Base-by-base conservation (phyloP, 2,888 invertebrate species). In the Oscheius sp. region DNA sequence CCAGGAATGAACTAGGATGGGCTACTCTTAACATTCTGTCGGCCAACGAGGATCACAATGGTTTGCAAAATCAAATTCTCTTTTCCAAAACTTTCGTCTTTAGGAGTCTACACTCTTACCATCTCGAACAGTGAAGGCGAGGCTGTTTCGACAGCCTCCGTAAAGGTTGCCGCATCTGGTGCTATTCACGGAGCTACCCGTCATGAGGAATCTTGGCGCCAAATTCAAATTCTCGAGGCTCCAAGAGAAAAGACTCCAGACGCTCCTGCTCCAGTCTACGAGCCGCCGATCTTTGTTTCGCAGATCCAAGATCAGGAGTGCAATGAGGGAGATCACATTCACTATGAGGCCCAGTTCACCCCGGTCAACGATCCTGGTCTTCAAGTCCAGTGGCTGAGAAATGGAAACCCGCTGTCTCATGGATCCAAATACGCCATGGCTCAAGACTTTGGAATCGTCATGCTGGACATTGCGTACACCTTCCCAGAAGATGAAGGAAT, bases 371-470 rank as follows among this genome's bases (percentile, higher is more conserved):
- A 96, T 90, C 92, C 95, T 1, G 94, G 94, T 2, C 93, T 96
- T 93, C 94, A 94, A 90, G 81, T 88, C 32, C 91, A 71, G 76
- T 89, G 89, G 89, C 79, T 87, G n/a, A 70, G 87, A 35, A 89
- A 89, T 75, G 89, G 89, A 47, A 77, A 86, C 57, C 88, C 88
- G 33, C 76, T 89, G 32, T 81, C 81, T 2, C 84, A 89, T 42
- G 89, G 89, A 51, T 85, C 84, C 10, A 89, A 89, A 74, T 89
- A 88, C 76, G 85, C 95, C 90, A 94, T 95, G 48, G 94, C 94
- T n/a, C 95, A 96, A 88, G 98, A 99, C 90, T 98, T 99, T 90
- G 98, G 98, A 76, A 95, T 94, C 88, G 94, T 97, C 11, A 93
- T 95, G 33, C 91, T 99, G 85, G 96, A 96, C 88, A 93, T 96